Conservation (phyloP, 2,113 vertebrate species). For the Mirza zaza region DNA sequence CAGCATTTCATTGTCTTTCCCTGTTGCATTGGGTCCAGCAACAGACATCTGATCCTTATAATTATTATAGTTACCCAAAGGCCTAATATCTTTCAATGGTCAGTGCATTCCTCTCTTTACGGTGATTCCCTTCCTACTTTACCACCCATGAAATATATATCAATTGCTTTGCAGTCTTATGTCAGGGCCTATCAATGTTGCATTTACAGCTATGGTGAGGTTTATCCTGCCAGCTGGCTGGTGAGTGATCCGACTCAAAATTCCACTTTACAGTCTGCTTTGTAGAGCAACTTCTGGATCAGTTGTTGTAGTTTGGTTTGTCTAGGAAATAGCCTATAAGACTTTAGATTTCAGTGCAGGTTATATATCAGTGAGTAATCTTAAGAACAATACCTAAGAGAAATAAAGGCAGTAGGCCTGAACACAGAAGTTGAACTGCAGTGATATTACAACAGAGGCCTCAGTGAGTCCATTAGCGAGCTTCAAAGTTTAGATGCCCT, state of each 20-base stretch:
- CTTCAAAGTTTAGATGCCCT: neutral
- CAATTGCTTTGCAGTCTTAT: neutral
- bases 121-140: neutral
- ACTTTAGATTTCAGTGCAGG: neutral
- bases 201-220: neutral
- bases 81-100: neutral
- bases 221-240: neutral
- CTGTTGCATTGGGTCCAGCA: neutral
- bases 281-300: neutral
- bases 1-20: neutral
- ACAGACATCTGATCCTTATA: neutral
- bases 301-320: neutral
- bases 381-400: neutral
- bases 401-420: neutral
- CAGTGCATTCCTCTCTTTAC: neutral
- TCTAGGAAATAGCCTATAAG: neutral
- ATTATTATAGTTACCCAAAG: neutral
- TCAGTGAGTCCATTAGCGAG: fast-evolving
- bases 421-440: neutral
- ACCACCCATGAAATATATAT: neutral
- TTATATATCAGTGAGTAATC: neutral
- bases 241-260: neutral
- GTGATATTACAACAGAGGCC: neutral
- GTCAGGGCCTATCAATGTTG: neutral
- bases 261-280: neutral